Conservation (phyloP, 2,113 vertebrate genomes). For the Ceyx melanurus region DNA sequence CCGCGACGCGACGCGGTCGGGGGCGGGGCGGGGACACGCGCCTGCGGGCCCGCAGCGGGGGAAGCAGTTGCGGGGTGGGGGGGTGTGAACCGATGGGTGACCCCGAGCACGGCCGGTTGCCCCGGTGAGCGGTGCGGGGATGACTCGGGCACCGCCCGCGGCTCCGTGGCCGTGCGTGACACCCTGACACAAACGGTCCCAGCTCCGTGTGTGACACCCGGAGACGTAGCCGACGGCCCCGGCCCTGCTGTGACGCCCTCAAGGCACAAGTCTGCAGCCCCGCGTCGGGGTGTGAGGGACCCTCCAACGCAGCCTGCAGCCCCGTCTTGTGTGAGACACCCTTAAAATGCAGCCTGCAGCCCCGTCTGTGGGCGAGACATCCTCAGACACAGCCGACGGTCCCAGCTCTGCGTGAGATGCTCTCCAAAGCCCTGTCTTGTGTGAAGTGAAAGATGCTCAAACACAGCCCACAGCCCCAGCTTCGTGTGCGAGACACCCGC, state of each 20-base stretch:
- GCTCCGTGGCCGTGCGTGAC: background rate
- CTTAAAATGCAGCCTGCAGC: background rate
- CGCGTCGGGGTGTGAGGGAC: too few relatives aligned
- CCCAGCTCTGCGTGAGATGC: background rate
- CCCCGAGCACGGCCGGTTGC: too few relatives aligned
- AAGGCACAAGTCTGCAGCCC: background rate
- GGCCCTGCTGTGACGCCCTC: background rate
- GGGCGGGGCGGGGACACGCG: background rate
- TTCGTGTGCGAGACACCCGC: background rate
- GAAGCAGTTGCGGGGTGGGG: too few relatives aligned
- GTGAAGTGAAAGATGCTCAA: too few relatives aligned
- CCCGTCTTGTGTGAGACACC: background rate
- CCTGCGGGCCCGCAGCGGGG: background rate
- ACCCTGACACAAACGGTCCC: too few relatives aligned
- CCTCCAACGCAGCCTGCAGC: too few relatives aligned
- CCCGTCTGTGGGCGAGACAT: background rate
- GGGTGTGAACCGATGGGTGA: too few relatives aligned
- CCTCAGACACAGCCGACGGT: background rate
- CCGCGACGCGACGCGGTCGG: background rate
- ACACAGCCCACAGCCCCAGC: rapidly evolving
- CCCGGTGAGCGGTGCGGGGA: too few relatives aligned
- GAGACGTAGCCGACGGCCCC: rapidly evolving
- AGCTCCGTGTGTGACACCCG: too few relatives aligned
- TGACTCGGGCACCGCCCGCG: background rate
- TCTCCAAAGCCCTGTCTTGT: too few relatives aligned